Conservation (phyloP, 2,113 vertebrate species). For the Bufo bufo region DNA sequence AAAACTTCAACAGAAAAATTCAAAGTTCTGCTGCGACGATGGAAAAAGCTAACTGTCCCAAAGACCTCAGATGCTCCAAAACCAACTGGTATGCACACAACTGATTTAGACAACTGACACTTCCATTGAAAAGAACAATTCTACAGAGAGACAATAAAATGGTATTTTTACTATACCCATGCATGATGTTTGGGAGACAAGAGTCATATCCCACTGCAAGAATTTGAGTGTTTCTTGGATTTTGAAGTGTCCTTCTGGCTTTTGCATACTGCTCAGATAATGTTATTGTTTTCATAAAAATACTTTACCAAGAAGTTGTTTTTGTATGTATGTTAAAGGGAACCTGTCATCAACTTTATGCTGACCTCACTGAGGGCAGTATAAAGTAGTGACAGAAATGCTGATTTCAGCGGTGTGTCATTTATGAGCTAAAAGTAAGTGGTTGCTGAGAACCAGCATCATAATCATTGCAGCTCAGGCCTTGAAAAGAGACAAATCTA, state of each 20-base stretch:
- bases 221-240: background rate
- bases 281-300: background rate
- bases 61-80: conserved; percentile 59
- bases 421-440: too few species aligned
- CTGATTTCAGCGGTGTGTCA: too few species aligned
- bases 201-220: background rate
- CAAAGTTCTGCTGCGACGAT: conserved; percentile 84
- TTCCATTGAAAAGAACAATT: background rate
- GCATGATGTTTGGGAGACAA: background rate
- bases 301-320: background rate
- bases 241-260: background rate
- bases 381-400: too few species aligned
- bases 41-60: conserved; percentile 84
- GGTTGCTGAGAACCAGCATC: too few species aligned
- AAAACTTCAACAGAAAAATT: conserved; percentile 78
- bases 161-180: background rate
- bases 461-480: too few species aligned
- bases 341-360: too few species aligned
- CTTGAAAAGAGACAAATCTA: too few species aligned
- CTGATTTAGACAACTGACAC: background rate
- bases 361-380: too few species aligned
- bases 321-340: background rate
- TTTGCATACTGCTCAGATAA: background rate
- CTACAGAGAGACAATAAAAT: background rate
- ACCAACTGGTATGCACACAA: background rate